These are phyloP conservation scores for crab-eating macaque (Macaca fascicularis) DNA, from an alignment of 2,113 vertebrate genomes.

Conservation along the genomic window DNA sequence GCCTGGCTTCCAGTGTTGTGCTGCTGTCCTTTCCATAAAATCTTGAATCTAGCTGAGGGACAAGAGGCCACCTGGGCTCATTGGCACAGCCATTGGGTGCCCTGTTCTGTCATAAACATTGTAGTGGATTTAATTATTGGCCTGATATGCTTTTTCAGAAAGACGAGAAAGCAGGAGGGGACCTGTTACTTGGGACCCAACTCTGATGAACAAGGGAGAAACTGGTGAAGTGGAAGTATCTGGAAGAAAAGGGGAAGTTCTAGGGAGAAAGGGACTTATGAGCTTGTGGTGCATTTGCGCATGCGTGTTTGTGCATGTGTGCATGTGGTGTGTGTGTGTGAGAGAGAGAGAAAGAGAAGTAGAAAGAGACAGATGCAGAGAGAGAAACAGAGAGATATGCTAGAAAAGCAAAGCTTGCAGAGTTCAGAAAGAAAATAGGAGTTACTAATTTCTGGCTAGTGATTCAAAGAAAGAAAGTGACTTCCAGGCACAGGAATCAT, in stretches of 20 bases:
- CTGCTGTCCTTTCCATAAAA: not conserved
- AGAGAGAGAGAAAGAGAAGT: constrained; percentile 65
- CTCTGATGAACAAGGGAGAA: not conserved
- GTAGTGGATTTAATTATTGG: not conserved
- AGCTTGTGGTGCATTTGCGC: not conserved
- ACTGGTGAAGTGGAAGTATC: constrained; percentile 71
- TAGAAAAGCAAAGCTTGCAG: not conserved
- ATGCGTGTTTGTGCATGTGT: constrained; percentile 66
- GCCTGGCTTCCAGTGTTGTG: not conserved
- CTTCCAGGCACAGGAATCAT: not conserved
- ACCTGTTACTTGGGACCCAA: not conserved
- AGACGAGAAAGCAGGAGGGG: not conserved
- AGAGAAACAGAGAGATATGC: not conserved
- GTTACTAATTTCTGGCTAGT: not conserved
- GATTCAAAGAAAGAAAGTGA: not conserved
- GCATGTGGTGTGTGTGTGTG: not conserved
- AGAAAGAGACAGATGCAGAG: constrained; percentile 28
- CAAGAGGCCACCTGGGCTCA: not conserved
- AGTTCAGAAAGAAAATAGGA: not conserved
- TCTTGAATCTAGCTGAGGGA: not conserved
- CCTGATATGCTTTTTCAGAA: not conserved
- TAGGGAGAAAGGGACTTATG: constrained; percentile 79
- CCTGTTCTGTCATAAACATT: not conserved
- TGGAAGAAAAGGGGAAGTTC: constrained; percentile 62
- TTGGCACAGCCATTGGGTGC: not conserved